Evolutionary conservation across 2,113 vertebrate species (phyloP).

Genomic region (Jacana jacana): DNA sequence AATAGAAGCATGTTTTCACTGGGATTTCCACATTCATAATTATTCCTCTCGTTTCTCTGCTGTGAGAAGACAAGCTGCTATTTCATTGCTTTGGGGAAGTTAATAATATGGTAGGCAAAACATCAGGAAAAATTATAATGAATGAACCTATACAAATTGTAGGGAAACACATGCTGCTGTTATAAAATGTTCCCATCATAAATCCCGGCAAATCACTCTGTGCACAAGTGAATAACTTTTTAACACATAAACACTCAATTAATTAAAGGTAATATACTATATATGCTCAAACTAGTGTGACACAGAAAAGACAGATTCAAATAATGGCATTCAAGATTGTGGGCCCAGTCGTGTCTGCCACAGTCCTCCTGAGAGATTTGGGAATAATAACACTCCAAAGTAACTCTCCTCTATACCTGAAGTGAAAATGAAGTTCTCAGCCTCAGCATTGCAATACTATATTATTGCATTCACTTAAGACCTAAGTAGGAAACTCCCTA

Average conservation of each 20-base stretch:
- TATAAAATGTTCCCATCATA: conserved; percentile 82
- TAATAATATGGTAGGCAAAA: conserved; percentile 87
- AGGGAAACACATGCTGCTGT: conserved; percentile 78
- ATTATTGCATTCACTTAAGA: conserved; percentile 32
- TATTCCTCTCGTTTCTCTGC: conserved; percentile 80
- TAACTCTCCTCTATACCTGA: conserved; percentile 30
- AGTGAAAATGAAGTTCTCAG: conserved; percentile 45
- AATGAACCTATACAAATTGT: conserved; percentile 83
- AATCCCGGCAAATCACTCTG: conserved; percentile 78
- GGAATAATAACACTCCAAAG: conserved; percentile 43
- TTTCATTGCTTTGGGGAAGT: conserved; percentile 83
- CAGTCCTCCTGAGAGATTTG: conserved; percentile 22
- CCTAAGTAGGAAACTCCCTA: background rate
- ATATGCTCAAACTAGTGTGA: conserved; percentile 68
- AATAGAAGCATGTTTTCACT: conserved; percentile 82
- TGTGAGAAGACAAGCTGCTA: conserved; percentile 79
- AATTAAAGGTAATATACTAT: conserved; percentile 78
- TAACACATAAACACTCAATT: conserved; percentile 84
- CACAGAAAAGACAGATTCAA: conserved; percentile 67
- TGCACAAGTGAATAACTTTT: conserved; percentile 82
- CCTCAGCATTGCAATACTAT: background rate
- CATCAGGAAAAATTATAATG: conserved; percentile 87
- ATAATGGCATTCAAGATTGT: conserved; percentile 64
- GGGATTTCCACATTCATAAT: conserved; percentile 85
- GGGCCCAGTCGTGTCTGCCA: conserved; percentile 37